These are phyloP conservation scores for Phalera bucephala DNA, from an alignment of 2,888 invertebrate genomes.

Conservation along the genomic window DNA sequence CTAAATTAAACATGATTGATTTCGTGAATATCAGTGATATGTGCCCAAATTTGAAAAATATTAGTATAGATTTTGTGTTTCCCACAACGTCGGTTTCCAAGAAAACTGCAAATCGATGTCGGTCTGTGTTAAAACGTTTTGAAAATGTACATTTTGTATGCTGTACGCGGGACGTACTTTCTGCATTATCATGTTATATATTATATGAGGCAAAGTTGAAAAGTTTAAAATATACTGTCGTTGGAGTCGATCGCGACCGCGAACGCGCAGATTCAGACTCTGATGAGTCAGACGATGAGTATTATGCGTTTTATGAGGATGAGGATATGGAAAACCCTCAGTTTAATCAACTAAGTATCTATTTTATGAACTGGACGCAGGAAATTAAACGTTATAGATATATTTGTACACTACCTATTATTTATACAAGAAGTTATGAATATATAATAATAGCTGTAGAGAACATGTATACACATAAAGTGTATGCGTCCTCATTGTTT, in stretches of 20 bases:
- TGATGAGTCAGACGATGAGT: too few relatives aligned
- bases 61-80: conserved; percentile 54
- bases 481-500: conserved; percentile 47
- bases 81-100: too few relatives aligned
- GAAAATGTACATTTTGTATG: conserved; percentile 61
- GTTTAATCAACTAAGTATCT: conserved; percentile 38
- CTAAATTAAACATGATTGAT: conserved; percentile 54
- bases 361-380: conserved; percentile 41
- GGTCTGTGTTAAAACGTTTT: conserved; percentile 53
- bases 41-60: conserved; percentile 57
- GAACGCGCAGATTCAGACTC: too few relatives aligned
- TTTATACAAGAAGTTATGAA: conserved; percentile 41
- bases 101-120: too few relatives aligned
- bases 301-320: too few relatives aligned
- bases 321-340: conserved; percentile 30
- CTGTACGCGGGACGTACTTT: conserved; percentile 41
- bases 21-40: conserved; percentile 46
- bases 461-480: conserved; percentile 16
- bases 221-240: conserved; percentile 46
- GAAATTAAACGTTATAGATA: conserved; percentile 18
- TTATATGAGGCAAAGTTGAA: conserved; percentile 45
- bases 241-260: too few relatives aligned
- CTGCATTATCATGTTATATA: conserved; percentile 38
- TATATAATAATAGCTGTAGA: conserved; percentile 40
- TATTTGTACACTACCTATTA: conserved; percentile 27